Evolutionary conservation across 1,140 invertebrate species (phyloP).

Genomic region (Radopholus similis): DNA sequence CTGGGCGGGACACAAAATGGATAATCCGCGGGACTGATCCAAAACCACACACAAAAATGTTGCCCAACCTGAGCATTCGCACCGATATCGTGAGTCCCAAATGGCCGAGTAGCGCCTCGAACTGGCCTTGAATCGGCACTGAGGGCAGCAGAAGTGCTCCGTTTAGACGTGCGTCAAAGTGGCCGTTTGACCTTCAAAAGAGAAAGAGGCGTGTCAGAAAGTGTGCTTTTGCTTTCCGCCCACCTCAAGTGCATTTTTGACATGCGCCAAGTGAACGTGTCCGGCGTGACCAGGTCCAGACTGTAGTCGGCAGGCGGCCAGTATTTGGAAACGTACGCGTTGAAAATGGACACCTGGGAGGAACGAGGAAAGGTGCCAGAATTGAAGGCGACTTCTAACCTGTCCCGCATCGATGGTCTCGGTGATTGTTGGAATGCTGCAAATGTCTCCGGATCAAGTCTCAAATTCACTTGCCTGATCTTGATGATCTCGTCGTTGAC

Average conservation of each 20-base stretch:
- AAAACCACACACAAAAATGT: neutral
- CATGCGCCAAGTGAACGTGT: constrained; percentile 59
- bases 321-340: constrained; percentile 59
- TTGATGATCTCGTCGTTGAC: constrained; percentile 59
- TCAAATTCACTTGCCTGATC: constrained; percentile 23
- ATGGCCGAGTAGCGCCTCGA: constrained; percentile 56
- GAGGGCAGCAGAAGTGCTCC: constrained; percentile 52
- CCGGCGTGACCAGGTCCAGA: constrained; percentile 52
- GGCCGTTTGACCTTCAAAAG: constrained; percentile 46
- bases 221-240: neutral
- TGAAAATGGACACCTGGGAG: constrained; percentile 55
- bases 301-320: constrained; percentile 58
- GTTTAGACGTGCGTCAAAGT: constrained; percentile 55
- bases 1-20: constrained; percentile 12
- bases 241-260: constrained; percentile 58
- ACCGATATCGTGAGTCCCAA: constrained; percentile 55
- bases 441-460: neutral
- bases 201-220: neutral
- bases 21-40: constrained; percentile 19
- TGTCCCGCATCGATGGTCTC: constrained; percentile 57
- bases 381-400: constrained; percentile 25
- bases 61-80: constrained; percentile 47
- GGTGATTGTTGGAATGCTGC: constrained; percentile 55
- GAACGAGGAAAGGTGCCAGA: neutral
- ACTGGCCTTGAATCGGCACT: constrained; percentile 54